phyloP scores from a whole-genome alignment of 2,888 invertebrate species.

The Troides aeacus region DNA sequence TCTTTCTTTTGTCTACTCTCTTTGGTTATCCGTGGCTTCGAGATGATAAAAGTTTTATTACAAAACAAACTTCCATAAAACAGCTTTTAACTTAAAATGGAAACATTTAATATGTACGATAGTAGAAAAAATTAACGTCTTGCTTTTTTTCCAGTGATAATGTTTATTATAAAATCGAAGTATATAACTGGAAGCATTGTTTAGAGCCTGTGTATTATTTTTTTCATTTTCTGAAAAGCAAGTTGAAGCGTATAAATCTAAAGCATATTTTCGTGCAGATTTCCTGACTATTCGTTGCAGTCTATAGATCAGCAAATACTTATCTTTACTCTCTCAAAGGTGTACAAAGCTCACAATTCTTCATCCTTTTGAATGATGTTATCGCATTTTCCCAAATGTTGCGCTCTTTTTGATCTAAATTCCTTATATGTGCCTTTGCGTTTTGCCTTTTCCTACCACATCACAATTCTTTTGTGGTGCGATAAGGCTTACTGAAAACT shows the following conservation, averaged over 20 bases:
- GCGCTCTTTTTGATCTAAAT: constrained; percentile 74
- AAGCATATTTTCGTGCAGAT: background rate
- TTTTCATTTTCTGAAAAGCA: background rate
- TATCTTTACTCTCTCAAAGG: constrained; percentile 67
- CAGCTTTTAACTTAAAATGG: constrained; percentile 26
- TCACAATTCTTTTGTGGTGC: constrained; percentile 66
- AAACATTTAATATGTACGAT: constrained; percentile 20
- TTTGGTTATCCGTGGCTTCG: constrained; percentile 26
- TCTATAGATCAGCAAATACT: constrained; percentile 53
- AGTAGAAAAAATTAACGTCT: background rate
- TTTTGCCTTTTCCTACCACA: constrained; percentile 63
- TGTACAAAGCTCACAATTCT: constrained; percentile 68
- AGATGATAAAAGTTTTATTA: constrained; percentile 30
- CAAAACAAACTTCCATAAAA: constrained; percentile 27
- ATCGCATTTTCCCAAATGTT: constrained; percentile 73
- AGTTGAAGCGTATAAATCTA: background rate
- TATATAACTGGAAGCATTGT: background rate
- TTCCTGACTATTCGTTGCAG: constrained; percentile 15
- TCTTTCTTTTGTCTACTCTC: constrained; percentile 28
- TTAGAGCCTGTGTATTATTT: background rate
- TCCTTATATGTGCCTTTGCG: constrained; percentile 67
- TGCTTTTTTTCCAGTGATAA: background rate
- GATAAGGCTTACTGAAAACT: constrained; percentile 61
- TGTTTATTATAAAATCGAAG: background rate
- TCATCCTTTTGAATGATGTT: constrained; percentile 73